Conservation (phyloP, 2,888 invertebrate species). For the Bugula neritina region DNA sequence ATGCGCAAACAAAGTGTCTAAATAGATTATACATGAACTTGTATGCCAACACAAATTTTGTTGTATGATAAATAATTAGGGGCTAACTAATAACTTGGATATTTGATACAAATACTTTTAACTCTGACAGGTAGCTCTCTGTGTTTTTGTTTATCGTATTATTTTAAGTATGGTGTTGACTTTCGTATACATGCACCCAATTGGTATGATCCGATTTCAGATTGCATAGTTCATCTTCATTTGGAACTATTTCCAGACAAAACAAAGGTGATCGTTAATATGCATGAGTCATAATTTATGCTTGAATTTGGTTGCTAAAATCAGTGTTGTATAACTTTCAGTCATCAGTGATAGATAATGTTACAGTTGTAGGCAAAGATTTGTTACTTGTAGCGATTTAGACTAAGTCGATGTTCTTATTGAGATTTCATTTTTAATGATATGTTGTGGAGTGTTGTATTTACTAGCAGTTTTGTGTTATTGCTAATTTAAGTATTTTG, state of each 20-base stretch:
- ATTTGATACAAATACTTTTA: neutral
- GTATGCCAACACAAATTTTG: no score
- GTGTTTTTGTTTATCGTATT: neutral
- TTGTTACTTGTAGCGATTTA: no score
- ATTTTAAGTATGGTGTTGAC: neutral
- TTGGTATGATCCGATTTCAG: neutral
- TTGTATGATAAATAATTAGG: neutral
- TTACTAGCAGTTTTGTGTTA: no score
- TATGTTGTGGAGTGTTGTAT: no score
- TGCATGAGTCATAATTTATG: neutral
- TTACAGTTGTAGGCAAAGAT: no score
- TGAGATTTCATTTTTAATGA: no score
- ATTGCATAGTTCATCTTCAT: conserved; percentile 3
- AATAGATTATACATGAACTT: neutral
- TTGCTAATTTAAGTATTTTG: no score
- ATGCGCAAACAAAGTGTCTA: neutral
- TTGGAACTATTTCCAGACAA: neutral
- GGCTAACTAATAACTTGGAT: neutral
- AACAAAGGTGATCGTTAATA: neutral
- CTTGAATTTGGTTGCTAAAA: neutral
- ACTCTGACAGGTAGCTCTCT: neutral
- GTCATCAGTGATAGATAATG: no score
- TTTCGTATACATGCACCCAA: neutral
- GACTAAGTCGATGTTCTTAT: no score
- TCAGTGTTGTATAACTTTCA: neutral